Conservation (phyloP, 2,113 vertebrate genomes). For the Passer domesticus region DNA sequence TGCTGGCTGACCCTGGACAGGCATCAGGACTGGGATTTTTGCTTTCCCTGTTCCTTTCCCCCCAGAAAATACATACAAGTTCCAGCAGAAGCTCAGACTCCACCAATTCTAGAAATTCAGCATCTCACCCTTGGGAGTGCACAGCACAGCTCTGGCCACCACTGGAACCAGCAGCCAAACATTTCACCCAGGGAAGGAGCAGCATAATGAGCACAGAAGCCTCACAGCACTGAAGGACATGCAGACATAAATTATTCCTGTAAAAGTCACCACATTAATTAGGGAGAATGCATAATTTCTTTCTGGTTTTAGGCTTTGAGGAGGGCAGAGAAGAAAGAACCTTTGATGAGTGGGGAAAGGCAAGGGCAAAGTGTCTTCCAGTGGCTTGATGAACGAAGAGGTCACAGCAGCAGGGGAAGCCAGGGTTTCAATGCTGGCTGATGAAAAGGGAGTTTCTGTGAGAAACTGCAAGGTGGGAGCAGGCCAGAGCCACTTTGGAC, state of each 20-base stretch:
- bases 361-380: not conserved
- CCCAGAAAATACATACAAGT: not conserved
- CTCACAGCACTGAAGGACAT: not conserved
- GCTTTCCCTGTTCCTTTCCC: not conserved
- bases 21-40: not conserved
- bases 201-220: not conserved
- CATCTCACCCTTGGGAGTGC: not conserved
- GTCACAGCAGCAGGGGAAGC: not conserved
- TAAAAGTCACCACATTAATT: conserved; percentile 36
- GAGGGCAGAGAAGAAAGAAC: conserved; percentile 14
- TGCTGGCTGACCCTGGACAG: not conserved
- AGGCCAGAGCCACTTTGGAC: not conserved
- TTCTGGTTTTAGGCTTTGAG: conserved; percentile 14
- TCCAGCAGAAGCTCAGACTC: not conserved
- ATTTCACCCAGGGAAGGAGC: not conserved
- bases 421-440: not conserved
- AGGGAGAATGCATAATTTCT: not conserved
- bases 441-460: not conserved
- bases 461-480: not conserved
- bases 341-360: not conserved
- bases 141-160: not conserved
- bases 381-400: not conserved
- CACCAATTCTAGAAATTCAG: not conserved
- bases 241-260: not conserved
- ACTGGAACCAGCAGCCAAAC: not conserved